Evolutionary conservation across 2,888 invertebrate species (phyloP), one percentile per base, ranked within the genome.

Genomic region (Nebria salina): DNA sequence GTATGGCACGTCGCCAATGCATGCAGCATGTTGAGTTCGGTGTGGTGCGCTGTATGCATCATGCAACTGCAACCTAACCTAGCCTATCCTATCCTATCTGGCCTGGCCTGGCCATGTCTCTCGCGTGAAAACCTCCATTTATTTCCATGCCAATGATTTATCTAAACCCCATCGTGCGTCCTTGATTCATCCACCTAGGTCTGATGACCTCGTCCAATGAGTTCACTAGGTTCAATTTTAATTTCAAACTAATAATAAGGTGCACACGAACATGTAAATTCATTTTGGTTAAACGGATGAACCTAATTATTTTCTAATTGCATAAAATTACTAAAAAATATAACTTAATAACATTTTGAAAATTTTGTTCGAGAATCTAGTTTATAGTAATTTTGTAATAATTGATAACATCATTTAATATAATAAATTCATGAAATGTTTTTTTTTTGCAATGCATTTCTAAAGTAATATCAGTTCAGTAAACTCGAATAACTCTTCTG

Each of bases 131-230:
- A 42, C 72, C 41, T 41, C 41, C 42, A 43, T 72, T 43, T 41
- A 15, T 42, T 41, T 43, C 72, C 43, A 72, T 43, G 72, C 41
- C 72, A 72, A 72, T 43, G 72, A 72, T 42, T 43, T 72, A 72
- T 43, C 72, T 72, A 43, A 43, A 41, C 20, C 41, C 41, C 72
- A 34, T 43, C 15, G 43, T 25, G 72, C 15, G 42, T 72, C 43
- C 42, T 43, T 72, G 42, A 42, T 72, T 26, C 42, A 25, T 15
- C 41, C 72, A 41, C 41, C 43, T 72, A 72, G 42, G 43, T 41
- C 43, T 43, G 42, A 41, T 72, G 72, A 43, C 13, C 72, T 41
- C 72, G 34, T 8, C 41, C 72, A 20, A 43, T 72, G 72, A 41
- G 26, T 72, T 72, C 72, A 42, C 43, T 72, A n/a, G 72, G 43